A percentile compares a stretch with the other conserved stretches of the same genome.
Evolutionary conservation across 1,140 invertebrate genomes (phyloP).

Genomic region (Gryllus bimaculatus): DNA sequence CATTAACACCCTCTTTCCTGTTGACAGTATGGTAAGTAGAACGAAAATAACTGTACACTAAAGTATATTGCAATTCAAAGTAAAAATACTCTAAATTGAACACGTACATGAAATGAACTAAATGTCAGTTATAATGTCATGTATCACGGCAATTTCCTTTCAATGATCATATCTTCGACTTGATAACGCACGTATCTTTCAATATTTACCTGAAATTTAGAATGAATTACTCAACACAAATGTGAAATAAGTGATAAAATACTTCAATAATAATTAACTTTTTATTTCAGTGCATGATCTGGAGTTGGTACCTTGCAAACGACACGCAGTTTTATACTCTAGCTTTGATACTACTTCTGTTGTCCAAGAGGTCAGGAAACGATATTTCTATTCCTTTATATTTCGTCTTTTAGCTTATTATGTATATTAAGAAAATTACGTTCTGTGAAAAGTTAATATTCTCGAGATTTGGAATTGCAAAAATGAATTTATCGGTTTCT

Average conservation of each 20-base stretch:
- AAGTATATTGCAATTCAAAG: not conserved
- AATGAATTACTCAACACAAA: not conserved
- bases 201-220: too few species aligned
- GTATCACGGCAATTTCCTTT: too few species aligned
- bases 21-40: conserved; percentile 32
- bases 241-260: not conserved
- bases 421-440: not conserved
- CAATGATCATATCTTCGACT: too few species aligned
- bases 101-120: too few species aligned
- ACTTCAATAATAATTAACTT: not conserved
- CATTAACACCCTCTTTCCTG: conserved; percentile 35
- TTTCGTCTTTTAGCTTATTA: not conserved
- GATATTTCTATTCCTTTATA: not conserved
- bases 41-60: not conserved
- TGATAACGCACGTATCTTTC: too few species aligned
- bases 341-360: conserved; percentile 31
- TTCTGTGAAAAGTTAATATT: not conserved
- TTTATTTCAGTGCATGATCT: conserved; percentile 31
- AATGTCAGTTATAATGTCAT: too few species aligned
- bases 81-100: not conserved
- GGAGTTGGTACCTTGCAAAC: conserved; percentile 36
- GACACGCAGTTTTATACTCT: conserved; percentile 35
- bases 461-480: not conserved
- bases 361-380: conserved; percentile 29
- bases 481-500: not conserved